A percentile compares a stretch with the other conserved stretches of the same genome.
These are phyloP conservation scores for Mesoligia furuncula DNA, from an alignment of 2,888 invertebrate species.

Conservation along the genomic window DNA sequence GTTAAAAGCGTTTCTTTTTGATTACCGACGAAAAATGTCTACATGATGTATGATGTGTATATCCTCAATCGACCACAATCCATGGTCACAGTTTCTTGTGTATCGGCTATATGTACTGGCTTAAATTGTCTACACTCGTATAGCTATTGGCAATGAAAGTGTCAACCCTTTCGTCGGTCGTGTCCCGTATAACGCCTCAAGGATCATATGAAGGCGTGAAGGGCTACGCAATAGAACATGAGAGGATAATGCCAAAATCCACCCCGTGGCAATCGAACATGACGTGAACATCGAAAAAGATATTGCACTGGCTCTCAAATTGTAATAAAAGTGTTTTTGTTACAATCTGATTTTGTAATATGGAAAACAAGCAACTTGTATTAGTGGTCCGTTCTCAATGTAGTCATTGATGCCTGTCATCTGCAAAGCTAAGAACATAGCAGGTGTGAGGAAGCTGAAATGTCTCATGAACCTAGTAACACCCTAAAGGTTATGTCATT, in stretches of 20 bases:
- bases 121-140: too few relatives aligned
- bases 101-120: too few relatives aligned
- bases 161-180: conserved; percentile 3
- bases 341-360: background rate
- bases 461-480: background rate
- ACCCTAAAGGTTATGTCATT: too few relatives aligned
- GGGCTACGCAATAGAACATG: background rate
- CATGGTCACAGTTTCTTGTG: too few relatives aligned
- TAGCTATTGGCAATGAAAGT: background rate
- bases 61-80: too few relatives aligned
- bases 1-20: too few relatives aligned
- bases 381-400: background rate
- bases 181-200: background rate
- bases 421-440: background rate
- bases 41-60: too few relatives aligned
- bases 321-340: background rate
- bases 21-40: too few relatives aligned
- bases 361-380: background rate
- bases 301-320: background rate
- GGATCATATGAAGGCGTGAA: background rate
- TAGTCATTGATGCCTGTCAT: background rate
- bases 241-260: background rate
- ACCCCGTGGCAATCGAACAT: background rate
- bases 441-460: background rate
- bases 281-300: background rate